Percentiles rank a stretch among this genome's conserved stretches.
These are phyloP conservation scores for Champsocephalus gunnari DNA, from an alignment of 2,797 vertebrate species.

Conservation along the genomic window DNA sequence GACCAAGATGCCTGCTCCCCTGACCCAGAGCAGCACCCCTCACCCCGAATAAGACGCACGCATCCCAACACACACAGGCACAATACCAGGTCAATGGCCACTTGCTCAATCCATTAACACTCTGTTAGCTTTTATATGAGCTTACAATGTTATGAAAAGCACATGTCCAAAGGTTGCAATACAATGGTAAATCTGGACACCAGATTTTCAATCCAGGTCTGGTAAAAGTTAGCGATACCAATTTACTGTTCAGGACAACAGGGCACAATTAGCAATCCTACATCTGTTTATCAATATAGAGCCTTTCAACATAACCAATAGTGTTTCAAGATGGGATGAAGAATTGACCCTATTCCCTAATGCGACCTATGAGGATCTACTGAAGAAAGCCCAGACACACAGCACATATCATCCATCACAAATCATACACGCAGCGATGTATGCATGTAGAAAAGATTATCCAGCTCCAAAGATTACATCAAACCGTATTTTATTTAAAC, in stretches of 20 bases:
- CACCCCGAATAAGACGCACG: slow-evolving; percentile 57
- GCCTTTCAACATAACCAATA: slow-evolving; percentile 8
- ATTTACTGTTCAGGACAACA: slow-evolving; percentile 17
- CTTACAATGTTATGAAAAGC: slow-evolving; percentile 55
- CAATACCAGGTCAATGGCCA: slow-evolving; percentile 68
- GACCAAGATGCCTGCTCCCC: slow-evolving; percentile 74
- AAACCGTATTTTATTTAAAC: background rate
- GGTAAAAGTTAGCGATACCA: slow-evolving; percentile 18
- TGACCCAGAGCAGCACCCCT: slow-evolving; percentile 70
- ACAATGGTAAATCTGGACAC: slow-evolving; percentile 35
- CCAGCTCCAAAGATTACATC: background rate
- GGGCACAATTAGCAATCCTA: background rate
- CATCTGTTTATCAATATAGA: background rate
- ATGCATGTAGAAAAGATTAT: background rate
- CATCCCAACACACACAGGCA: slow-evolving; percentile 61
- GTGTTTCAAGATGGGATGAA: background rate
- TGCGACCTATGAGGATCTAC: background rate
- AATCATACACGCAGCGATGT: background rate
- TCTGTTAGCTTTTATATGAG: slow-evolving; percentile 59
- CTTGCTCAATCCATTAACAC: slow-evolving; percentile 64
- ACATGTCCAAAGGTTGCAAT: slow-evolving; percentile 42
- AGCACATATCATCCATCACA: background rate
- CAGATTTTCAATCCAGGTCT: slow-evolving; percentile 13
- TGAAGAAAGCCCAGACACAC: slow-evolving; percentile 3
- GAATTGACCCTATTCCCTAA: background rate